Base-by-base conservation (phyloP, 2,797 vertebrate genomes). In the Mus caroli region DNA sequence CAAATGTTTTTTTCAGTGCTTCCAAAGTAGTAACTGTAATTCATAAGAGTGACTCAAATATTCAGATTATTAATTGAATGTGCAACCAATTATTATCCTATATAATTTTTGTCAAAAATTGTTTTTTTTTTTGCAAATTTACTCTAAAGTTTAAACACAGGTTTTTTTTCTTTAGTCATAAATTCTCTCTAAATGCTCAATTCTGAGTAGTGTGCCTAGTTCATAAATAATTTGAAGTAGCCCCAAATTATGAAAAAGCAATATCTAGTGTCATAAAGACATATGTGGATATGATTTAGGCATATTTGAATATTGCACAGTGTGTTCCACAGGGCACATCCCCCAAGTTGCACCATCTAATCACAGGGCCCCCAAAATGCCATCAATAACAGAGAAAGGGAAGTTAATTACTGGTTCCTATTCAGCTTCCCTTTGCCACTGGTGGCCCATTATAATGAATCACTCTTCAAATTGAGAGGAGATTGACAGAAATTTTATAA, bases 401-500 rank as follows among this genome's bases (percentile, higher is more conserved):
- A 98, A 98, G 97, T 98, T 99, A 99, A 99, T 98, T 98, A 98
- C 97, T 98, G 96, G 88, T 95, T 98, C 97, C 95, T 97, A 96
- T 96, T 98, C 98, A 95, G 92, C 84, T 52, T 97, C 95, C 96
- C 90, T 97, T 73, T 94, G 98, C 92, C 0, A 64, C 97, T 98
- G 76, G 96, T 95, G 97, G 97, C 97, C 98, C 96, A 97, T 98
- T 98, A 97, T 97, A 98, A 98, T 98, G 98, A 98, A 98, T 98
- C 97, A 98, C 97, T 98, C 91, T 94, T 98, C 98, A 98, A 97
- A 97, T 71, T 95, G 96, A 97, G 97, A 96, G 97, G 96, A 98
- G 97, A 98, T 97, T 98, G 98, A 98, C 98, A 98, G 97, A 97
- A 96, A 98, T 98, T 98, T 98, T 97, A 98, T 98, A 98, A 98